Evolutionary conservation across 1,140 invertebrate species (phyloP).

Genomic region (Drosophila elegans): DNA sequence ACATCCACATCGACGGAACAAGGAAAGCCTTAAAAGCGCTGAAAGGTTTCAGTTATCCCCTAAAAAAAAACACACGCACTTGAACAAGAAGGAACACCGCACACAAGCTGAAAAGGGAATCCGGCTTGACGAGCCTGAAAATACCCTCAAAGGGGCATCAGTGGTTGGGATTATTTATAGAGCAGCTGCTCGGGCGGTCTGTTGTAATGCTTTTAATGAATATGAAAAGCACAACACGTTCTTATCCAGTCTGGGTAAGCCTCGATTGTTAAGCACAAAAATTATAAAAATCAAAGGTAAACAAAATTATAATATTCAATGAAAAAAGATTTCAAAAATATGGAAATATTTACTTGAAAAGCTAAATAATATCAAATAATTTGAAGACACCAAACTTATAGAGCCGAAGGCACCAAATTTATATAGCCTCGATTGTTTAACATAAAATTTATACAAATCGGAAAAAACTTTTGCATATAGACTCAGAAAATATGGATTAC

Average conservation of each 20-base stretch:
- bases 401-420: too few species aligned
- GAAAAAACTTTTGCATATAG: too few species aligned
- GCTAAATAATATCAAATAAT: too few species aligned
- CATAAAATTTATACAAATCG: too few species aligned
- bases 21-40: conserved; percentile 64
- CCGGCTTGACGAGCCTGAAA: conserved; percentile 27
- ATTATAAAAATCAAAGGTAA: too few species aligned
- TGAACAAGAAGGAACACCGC: conserved; percentile 15
- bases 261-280: too few species aligned
- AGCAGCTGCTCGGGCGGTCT: not conserved
- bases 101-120: conserved; percentile 31
- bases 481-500: too few species aligned
- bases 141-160: conserved; percentile 43
- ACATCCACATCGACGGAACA: not conserved
- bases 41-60: conserved; percentile 64
- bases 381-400: too few species aligned
- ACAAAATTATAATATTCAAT: too few species aligned
- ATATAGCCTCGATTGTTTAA: too few species aligned
- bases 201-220: conserved; percentile 4
- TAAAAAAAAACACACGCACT: conserved; percentile 35
- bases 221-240: conserved; percentile 9
- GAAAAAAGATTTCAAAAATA: too few species aligned
- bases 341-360: too few species aligned
- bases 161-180: conserved; percentile 27
- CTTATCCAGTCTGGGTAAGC: not conserved